These are phyloP conservation scores for Euproctis similis DNA, from an alignment of 2,888 invertebrate genomes.

Conservation along the genomic window DNA sequence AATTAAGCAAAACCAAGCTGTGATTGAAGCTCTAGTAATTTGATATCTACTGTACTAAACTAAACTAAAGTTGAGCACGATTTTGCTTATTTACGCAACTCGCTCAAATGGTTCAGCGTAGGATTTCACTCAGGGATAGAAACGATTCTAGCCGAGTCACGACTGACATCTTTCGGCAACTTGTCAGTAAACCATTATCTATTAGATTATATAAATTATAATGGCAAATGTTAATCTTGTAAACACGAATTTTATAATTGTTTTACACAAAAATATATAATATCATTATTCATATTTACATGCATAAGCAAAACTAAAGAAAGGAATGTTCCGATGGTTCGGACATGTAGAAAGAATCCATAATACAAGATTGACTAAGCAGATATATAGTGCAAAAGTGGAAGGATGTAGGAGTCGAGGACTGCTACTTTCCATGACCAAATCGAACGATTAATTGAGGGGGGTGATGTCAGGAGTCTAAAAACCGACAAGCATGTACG, in stretches of 20 bases:
- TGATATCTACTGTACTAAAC: constrained; percentile 24
- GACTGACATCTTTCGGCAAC: constrained; percentile 36
- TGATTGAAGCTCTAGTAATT: constrained; percentile 23
- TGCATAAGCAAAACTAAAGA: no score
- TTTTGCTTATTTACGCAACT: constrained; percentile 29
- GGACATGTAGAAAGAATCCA: no score
- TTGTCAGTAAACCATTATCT: constrained; percentile 38
- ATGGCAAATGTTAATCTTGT: constrained; percentile 31
- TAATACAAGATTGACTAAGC: no score
- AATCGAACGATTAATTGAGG: no score
- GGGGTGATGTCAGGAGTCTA: no score
- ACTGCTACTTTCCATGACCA: no score
- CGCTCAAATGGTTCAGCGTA: constrained; percentile 25
- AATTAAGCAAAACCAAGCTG: constrained; percentile 24
- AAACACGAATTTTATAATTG: constrained; percentile 32
- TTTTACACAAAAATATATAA: no score
- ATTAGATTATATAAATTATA: constrained; percentile 29
- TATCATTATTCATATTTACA: no score
- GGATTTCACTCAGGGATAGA: constrained; percentile 31
- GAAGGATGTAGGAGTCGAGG: no score
- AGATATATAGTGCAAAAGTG: no score
- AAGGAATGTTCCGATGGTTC: no score
- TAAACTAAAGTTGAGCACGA: constrained; percentile 26
- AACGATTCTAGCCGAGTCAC: constrained; percentile 42
- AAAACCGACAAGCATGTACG: no score